These are phyloP conservation scores for Aspiorhynchus laticeps DNA, from an alignment of 2,113 vertebrate genomes.

Conservation along the genomic window DNA sequence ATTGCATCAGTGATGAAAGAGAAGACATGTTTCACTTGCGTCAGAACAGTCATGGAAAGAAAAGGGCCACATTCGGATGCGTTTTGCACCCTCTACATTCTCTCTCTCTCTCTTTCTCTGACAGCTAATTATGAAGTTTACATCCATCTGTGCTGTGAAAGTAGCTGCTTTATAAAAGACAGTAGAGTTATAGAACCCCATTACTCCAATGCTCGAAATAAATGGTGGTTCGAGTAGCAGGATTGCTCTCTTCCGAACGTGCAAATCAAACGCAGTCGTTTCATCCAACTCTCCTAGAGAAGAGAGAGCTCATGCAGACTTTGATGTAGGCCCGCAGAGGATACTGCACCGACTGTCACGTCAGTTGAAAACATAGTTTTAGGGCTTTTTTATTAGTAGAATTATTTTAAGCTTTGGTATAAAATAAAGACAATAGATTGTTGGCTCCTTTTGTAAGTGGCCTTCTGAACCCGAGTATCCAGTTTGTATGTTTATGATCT, in stretches of 20 bases:
- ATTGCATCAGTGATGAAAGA: slow-evolving; percentile 39
- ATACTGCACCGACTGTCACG: slow-evolving; percentile 54
- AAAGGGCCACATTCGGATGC: slow-evolving; percentile 26
- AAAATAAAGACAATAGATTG: background rate
- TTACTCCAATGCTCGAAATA: slow-evolving; percentile 18
- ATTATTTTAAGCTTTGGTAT: slow-evolving; percentile 36
- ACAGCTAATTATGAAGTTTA: slow-evolving; percentile 31
- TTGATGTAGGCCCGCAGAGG: slow-evolving; percentile 62
- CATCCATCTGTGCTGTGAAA: background rate
- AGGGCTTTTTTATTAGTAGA: slow-evolving; percentile 42
- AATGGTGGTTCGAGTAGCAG: slow-evolving; percentile 36
- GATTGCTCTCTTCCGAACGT: slow-evolving; percentile 42
- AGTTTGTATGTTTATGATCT: slow-evolving; percentile 24
- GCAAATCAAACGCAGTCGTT: slow-evolving; percentile 40
- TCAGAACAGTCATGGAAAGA: slow-evolving; percentile 35
- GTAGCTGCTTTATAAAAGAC: background rate
- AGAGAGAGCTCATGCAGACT: slow-evolving; percentile 46
- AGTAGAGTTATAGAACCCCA: slow-evolving; percentile 25
- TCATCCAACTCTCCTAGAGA: slow-evolving; percentile 47
- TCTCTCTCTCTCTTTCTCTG: slow-evolving; percentile 3
- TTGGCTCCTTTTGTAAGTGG: background rate
- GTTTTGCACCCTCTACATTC: background rate
- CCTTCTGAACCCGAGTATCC: slow-evolving; percentile 15
- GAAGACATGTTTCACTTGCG: slow-evolving; percentile 26
- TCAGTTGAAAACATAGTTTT: slow-evolving; percentile 54